phyloP scores from a whole-genome alignment of 1,140 invertebrate species.

The Stratiolaelaps scimitus region DNA sequence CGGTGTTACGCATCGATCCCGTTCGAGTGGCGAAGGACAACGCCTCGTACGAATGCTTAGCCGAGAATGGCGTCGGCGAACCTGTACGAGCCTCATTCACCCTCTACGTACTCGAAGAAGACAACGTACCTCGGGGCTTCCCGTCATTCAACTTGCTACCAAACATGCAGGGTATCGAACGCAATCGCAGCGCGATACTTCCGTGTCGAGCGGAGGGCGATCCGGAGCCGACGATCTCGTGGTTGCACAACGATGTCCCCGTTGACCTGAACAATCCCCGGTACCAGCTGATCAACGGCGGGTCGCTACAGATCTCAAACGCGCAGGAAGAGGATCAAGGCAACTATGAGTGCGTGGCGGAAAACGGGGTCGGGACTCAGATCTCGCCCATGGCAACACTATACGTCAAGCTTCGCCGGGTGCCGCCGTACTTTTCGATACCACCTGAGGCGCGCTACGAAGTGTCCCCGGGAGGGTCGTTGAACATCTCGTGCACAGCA shows the following conservation, averaged over 20 bases:
- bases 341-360: constrained; percentile 83
- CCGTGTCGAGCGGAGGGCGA: constrained; percentile 71
- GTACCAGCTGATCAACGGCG: constrained; percentile 63
- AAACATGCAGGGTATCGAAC: constrained; percentile 79
- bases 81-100: constrained; percentile 73
- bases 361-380: constrained; percentile 76
- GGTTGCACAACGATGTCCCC: constrained; percentile 80
- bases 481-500: constrained; percentile 91
- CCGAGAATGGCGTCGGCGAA: constrained; percentile 50
- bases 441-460: constrained; percentile 66
- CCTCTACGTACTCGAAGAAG: constrained; percentile 72
- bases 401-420: constrained; percentile 89
- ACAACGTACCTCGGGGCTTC: constrained; percentile 74
- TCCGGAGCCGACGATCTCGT: constrained; percentile 70
- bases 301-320: constrained; percentile 73
- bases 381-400: constrained; percentile 72
- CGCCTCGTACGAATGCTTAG: constrained; percentile 64
- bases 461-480: constrained; percentile 71
- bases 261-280: constrained; percentile 70
- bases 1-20: constrained; percentile 80
- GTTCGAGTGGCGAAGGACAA: constrained; percentile 68
- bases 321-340: constrained; percentile 79
- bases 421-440: constrained; percentile 84
- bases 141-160: constrained; percentile 71
- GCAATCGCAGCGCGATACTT: constrained; percentile 75